phyloP scores from a whole-genome alignment of 92 coral and sea anemone species.

The Ricordea florida region DNA sequence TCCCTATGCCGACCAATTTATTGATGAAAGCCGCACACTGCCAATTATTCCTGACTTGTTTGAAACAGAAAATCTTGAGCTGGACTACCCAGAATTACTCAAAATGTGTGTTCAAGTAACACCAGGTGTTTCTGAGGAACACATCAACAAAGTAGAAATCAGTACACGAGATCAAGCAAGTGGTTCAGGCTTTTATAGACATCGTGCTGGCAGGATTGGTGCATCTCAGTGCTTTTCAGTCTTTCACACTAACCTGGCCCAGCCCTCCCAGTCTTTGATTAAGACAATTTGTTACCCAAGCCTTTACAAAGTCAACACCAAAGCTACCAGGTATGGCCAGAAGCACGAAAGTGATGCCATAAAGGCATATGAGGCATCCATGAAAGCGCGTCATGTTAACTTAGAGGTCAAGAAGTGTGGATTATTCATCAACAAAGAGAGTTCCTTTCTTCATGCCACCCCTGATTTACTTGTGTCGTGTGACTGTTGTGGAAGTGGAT shows the following conservation, averaged over 20 bases:
- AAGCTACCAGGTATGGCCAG: slow-evolving; percentile 63
- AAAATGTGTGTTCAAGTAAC: too few relatives aligned
- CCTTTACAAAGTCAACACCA: slow-evolving; percentile 48
- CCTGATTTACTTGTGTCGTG: slow-evolving; percentile 57
- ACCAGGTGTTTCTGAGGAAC: slow-evolving; percentile 5
- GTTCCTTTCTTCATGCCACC: slow-evolving; percentile 68
- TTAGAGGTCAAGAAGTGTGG: slow-evolving; percentile 60
- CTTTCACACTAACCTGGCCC: slow-evolving; percentile 25
- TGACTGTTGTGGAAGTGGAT: slow-evolving; percentile 70
- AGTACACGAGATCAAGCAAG: slow-evolving; percentile 17
- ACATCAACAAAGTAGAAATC: slow-evolving; percentile 8
- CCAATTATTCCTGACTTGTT: slow-evolving; percentile 21
- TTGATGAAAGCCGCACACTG: slow-evolving; percentile 35
- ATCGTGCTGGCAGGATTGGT: slow-evolving; percentile 45
- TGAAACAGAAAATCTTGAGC: slow-evolving; percentile 31
- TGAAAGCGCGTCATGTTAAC: slow-evolving; percentile 55
- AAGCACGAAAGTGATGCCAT: slow-evolving; percentile 56
- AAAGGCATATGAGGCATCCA: slow-evolving; percentile 50
- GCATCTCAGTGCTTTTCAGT: slow-evolving; percentile 21
- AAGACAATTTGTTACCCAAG: slow-evolving; percentile 53
- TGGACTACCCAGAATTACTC: slow-evolving; percentile 30
- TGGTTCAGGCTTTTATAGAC: slow-evolving; percentile 15
- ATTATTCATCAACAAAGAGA: slow-evolving; percentile 53
- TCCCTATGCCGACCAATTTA: slow-evolving; percentile 34
- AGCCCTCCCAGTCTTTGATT: slow-evolving; percentile 45